Evolutionary conservation across 2,888 invertebrate species (phyloP), one percentile per base, ranked within the genome.

Genomic region (Neoascia interrupta): DNA sequence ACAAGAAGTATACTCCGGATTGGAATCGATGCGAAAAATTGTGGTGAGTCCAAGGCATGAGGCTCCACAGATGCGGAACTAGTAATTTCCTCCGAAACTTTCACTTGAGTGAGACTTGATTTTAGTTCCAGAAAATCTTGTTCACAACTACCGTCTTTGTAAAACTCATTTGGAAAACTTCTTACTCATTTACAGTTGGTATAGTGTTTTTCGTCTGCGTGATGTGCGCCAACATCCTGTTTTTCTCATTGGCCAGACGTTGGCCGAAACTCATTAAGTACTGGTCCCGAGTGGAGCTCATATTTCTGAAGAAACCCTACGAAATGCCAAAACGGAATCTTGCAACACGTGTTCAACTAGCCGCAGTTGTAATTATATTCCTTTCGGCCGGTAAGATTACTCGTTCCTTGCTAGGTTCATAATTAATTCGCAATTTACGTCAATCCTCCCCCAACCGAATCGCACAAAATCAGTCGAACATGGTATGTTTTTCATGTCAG

Each of bases 1-100:
- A 11, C 84, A 0, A 84, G 81, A 37, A 80, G 83, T 58, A 49
- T 86, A 19, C 10, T 85, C 0, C 69, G 66, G 19, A 75, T 84
- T 64, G 88, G 88, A n/a, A 69, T 88, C 4, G 84, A 84, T 49
- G 84, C 88, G 0, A 88, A 87, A 80, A 88, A 87, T 80, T 81
- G 85, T 13, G 87, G 88, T 88, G 61, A 81, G 84, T 31, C 10
- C n/a, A n/a, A n/a, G n/a, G n/a, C n/a, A n/a, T n/a, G n/a, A n/a
- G n/a, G n/a, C n/a, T n/a, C n/a, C n/a, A n/a, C n/a, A n/a, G n/a
- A n/a, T n/a, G n/a, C n/a, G n/a, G n/a, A n/a, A n/a, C n/a, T n/a
- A n/a, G n/a, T n/a, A n/a, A n/a, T n/a, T n/a, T n/a, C n/a, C n/a
- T n/a, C n/a, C n/a, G n/a, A n/a, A n/a, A n/a, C n/a, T n/a, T n/a